Conservation (phyloP, 1,140 invertebrate species). For the Zaprionus capensis region DNA sequence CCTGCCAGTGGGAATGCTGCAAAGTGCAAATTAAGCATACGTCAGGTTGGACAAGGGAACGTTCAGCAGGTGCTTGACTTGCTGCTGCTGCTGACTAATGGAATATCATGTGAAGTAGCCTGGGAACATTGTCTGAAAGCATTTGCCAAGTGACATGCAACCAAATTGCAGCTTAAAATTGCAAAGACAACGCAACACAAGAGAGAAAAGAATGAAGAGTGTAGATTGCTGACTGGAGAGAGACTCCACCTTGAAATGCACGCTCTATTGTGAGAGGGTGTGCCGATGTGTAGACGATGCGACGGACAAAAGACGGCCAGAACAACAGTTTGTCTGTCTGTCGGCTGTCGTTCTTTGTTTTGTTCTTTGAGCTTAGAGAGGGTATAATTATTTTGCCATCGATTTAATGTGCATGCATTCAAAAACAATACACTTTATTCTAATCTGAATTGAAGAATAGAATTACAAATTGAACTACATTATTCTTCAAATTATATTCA, state of each 20-base stretch:
- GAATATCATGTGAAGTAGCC: slow-evolving; percentile 50
- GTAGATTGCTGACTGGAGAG: background rate
- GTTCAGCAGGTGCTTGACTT: slow-evolving; percentile 38
- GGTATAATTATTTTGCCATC: slow-evolving; percentile 3
- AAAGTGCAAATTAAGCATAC: slow-evolving; percentile 47
- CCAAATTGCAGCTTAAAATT: slow-evolving; percentile 78
- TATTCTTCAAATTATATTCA: too few relatives aligned
- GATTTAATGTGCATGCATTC: background rate
- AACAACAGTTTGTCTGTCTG: slow-evolving; percentile 5
- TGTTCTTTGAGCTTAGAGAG: background rate
- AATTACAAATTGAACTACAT: too few relatives aligned
- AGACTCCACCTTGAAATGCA: background rate
- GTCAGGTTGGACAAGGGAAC: slow-evolving; percentile 27
- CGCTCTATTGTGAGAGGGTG: slow-evolving; percentile 31
- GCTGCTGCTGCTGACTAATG: slow-evolving; percentile 42
- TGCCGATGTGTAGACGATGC: slow-evolving; percentile 5
- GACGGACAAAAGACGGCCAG: background rate
- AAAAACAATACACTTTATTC: background rate
- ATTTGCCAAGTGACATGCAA: slow-evolving; percentile 77
- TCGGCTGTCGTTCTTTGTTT: slow-evolving; percentile 1
- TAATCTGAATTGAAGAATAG: background rate
- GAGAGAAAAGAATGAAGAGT: background rate
- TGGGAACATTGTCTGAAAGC: slow-evolving; percentile 73
- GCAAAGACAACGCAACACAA: slow-evolving; percentile 51
- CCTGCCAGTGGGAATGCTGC: slow-evolving; percentile 15